Evolutionary conservation across 64 coral and sea anemone species (phyloP), one percentile per base, ranked within the genome.

Genomic region (Orbicella faveolata): DNA sequence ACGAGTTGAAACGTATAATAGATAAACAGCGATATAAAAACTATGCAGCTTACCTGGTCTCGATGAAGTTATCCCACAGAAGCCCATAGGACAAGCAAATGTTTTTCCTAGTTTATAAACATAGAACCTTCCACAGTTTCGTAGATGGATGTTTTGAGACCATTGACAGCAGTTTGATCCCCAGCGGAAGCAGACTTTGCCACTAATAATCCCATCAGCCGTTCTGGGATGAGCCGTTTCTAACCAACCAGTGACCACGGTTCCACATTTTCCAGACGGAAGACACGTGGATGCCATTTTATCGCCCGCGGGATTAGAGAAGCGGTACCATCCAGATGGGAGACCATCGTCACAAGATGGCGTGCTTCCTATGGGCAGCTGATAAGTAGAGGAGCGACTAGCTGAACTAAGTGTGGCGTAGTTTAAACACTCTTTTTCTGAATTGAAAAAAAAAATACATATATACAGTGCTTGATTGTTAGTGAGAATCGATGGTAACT

Each of bases 91-190:
- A 21, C 53, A 88, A 35, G 21, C 53, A 1, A 36, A 1, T 23
- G 74, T 41, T 17, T 34, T 21, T 26, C 1, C 34, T 23, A 95
- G 73, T 9, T 91, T 91, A 78, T 95, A 95, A 0, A 95, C 84
- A 61, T 53, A 91, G 79, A 88, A 95, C 3, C 61, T 54, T 21
- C 62, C 59, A 26, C 93, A 95, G 35, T 91, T 88, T 65, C 93
- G 83, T 14, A 91, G 76, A 34, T 91, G 52, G 21, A 95, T 91
- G 15, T 35, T 17, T n/a, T 70, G 44, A 39, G 36, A 57, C 73
- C n/a, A 74, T 6, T 52, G 2, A 74, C 89, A 95, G 12, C 68
- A 82, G 10, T 84, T 6, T 8, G 41, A 63, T 2, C 30, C 80
- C 25, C 59, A 63, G 41, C 6, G n/a, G 52, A 91, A 95, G 36